Conservation (phyloP, 1,140 invertebrate genomes). For the Drosophila leontia region DNA sequence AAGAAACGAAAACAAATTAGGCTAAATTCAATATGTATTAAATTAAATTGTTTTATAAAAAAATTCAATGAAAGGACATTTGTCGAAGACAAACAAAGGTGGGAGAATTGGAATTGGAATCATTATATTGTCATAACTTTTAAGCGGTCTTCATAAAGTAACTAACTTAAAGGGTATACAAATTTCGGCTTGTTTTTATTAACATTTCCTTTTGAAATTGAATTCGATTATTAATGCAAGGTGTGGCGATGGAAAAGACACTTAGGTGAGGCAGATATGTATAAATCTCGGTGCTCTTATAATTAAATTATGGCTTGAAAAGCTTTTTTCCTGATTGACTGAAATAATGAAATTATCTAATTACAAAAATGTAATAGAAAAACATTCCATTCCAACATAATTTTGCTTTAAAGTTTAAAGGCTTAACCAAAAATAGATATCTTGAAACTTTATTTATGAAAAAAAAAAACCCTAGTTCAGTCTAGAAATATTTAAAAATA, state of each 20-base stretch:
- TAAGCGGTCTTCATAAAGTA: too few relatives aligned
- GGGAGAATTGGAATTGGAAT: background rate
- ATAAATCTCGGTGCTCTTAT: background rate
- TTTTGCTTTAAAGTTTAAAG: background rate
- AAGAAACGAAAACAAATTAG: conserved; percentile 29
- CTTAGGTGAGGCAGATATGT: background rate
- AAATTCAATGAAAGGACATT: conserved; percentile 5
- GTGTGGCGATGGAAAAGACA: background rate
- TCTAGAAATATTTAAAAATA: background rate
- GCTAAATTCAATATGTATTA: conserved; percentile 52
- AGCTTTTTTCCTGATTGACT: background rate
- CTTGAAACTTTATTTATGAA: too few relatives aligned
- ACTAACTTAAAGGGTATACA: background rate
- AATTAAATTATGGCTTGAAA: background rate
- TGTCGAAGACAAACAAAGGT: background rate
- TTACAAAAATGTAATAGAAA: background rate
- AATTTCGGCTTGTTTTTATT: background rate
- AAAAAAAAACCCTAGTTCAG: background rate
- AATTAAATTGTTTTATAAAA: conserved; percentile 45
- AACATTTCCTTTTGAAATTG: background rate
- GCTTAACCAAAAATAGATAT: too few relatives aligned
- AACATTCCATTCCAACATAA: background rate
- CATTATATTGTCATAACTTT: background rate
- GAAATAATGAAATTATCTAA: background rate
- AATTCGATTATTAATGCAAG: background rate